phyloP scores from a whole-genome alignment of 2,113 vertebrate species.

The Petrocephalus microphthalmus region DNA sequence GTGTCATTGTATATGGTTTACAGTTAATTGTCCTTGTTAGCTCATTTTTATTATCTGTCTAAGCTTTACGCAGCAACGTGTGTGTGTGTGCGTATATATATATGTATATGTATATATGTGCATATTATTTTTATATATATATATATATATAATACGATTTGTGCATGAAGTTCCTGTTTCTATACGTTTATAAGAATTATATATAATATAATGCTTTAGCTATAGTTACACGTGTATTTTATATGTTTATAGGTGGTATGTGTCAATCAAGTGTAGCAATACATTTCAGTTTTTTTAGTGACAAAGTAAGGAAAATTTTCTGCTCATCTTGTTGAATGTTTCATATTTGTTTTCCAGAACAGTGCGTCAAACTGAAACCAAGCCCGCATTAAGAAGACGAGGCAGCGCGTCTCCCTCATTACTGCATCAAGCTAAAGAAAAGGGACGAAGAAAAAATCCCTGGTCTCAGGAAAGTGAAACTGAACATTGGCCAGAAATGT shows the following conservation, averaged over 20 bases:
- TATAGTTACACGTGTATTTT: neutral
- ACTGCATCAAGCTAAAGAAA: neutral
- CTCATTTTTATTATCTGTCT: neutral
- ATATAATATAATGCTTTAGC: neutral
- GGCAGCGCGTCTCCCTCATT: neutral
- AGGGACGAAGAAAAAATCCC: neutral
- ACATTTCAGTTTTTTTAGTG: neutral
- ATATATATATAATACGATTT: too few species aligned
- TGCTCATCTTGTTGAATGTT: neutral
- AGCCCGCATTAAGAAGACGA: neutral
- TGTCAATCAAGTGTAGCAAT: neutral
- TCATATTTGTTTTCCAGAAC: neutral
- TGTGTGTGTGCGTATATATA: neutral
- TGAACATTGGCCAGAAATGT: slow-evolving; percentile 52
- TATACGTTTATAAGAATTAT: neutral
- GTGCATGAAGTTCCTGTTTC: neutral
- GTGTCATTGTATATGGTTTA: neutral
- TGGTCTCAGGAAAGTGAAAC: neutral
- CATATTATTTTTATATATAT: too few species aligned
- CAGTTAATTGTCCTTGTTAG: neutral
- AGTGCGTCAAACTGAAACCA: neutral
- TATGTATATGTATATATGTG: too few species aligned
- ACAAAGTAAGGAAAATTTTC: neutral
- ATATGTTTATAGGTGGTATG: neutral
- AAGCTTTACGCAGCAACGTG: neutral